Conservation (phyloP, 2,113 vertebrate species). For the Mungos mungo region DNA sequence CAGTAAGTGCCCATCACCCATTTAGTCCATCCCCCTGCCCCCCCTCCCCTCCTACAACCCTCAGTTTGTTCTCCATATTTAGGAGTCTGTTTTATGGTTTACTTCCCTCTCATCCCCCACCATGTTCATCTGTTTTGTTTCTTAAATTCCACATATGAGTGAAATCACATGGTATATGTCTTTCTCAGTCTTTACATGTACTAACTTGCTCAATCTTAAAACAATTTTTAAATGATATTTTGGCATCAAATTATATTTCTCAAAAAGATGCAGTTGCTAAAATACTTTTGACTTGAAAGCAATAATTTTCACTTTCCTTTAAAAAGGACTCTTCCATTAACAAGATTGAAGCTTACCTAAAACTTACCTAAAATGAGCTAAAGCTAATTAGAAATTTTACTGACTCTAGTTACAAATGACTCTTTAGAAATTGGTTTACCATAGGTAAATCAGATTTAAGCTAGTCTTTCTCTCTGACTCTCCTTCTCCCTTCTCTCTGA, state of each 20-base stretch:
- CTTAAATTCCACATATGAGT: not conserved
- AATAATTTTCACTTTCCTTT: not conserved
- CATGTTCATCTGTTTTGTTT: not conserved
- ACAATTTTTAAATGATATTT: not conserved
- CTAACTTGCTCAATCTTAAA: not conserved
- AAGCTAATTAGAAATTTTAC: not conserved
- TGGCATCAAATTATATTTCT: not conserved
- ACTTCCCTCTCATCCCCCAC: not conserved
- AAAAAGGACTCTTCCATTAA: not conserved
- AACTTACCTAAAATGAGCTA: not conserved
- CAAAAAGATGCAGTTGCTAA: not conserved
- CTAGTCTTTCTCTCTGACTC: not conserved
- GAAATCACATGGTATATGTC: not conserved
- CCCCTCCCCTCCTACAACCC: not conserved
- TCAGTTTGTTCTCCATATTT: not conserved
- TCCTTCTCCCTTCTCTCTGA: not conserved
- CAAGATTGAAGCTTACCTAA: not conserved
- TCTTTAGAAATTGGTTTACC: not conserved
- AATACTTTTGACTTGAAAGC: not conserved
- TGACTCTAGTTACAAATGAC: not conserved
- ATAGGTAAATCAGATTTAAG: not conserved
- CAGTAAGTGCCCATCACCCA: not conserved
- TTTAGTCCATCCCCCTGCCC: not conserved
- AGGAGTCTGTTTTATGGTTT: not conserved
- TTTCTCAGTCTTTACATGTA: not conserved